Conservation (phyloP, 2,797 vertebrate genomes). For the Bufotes viridis region DNA sequence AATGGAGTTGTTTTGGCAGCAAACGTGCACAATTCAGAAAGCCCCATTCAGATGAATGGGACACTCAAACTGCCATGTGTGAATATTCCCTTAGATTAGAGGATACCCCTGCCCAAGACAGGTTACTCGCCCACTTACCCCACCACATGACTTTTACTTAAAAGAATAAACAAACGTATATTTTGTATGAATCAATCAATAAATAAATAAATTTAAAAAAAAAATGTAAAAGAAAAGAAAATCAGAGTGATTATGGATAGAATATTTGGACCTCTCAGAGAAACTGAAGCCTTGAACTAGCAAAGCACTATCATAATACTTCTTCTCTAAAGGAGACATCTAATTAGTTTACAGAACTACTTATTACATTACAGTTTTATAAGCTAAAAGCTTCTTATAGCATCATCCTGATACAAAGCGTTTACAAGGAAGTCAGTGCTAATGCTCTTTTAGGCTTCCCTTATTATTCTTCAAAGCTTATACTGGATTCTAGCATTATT, state of each 20-base stretch:
- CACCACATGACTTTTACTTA: too few relatives aligned
- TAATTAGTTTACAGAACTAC: constrained; percentile 35
- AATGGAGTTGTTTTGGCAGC: too few relatives aligned
- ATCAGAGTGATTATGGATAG: background rate
- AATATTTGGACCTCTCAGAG: background rate
- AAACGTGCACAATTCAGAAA: too few relatives aligned
- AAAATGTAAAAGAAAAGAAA: background rate
- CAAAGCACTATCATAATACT: background rate
- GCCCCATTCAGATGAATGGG: too few relatives aligned
- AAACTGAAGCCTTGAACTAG: background rate
- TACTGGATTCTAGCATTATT: constrained; percentile 14
- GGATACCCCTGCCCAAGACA: too few relatives aligned
- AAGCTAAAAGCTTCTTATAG: constrained; percentile 48
- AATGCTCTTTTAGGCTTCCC: constrained; percentile 15
- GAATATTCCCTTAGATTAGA: too few relatives aligned
- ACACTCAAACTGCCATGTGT: too few relatives aligned
- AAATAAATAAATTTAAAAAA: background rate
- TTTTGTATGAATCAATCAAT: too few relatives aligned
- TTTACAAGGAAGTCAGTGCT: constrained; percentile 14
- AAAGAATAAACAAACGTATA: too few relatives aligned
- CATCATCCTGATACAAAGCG: constrained; percentile 22
- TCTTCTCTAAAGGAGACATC: constrained; percentile 1
- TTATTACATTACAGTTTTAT: constrained; percentile 40
- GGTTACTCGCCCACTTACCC: too few relatives aligned
- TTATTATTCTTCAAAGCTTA: background rate